Evolutionary conservation across 2,797 vertebrate genomes (phyloP).

Genomic region (Chaetophractus vellerosus): DNA sequence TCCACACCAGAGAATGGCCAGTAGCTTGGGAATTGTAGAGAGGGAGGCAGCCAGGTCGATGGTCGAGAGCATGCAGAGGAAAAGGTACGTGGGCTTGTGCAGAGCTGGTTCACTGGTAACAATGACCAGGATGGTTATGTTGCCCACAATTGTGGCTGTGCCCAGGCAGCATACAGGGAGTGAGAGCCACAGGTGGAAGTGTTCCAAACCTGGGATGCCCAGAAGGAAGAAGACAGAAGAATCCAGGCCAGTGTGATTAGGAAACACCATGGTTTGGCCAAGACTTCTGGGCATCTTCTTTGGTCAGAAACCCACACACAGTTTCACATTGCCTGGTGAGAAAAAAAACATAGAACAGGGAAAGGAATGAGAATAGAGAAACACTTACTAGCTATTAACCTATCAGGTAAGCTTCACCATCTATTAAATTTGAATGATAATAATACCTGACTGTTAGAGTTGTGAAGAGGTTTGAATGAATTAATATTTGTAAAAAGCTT

Average conservation of each 20-base stretch:
- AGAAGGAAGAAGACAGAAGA: constrained; percentile 81
- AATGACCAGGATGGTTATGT: constrained; percentile 88
- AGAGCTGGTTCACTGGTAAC: constrained; percentile 83
- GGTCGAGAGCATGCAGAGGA: constrained; percentile 81
- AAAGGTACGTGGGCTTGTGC: constrained; percentile 83
- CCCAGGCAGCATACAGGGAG: constrained; percentile 82
- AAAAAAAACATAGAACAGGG: neutral
- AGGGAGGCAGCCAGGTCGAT: constrained; percentile 86
- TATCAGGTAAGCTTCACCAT: neutral
- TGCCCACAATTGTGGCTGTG: constrained; percentile 89
- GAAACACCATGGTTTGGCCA: constrained; percentile 56
- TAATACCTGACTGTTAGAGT: neutral
- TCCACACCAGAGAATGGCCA: constrained; percentile 90
- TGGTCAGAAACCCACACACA: neutral
- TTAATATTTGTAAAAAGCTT: constrained; percentile 22
- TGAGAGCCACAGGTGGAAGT: constrained; percentile 82
- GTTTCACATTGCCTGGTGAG: constrained; percentile 59
- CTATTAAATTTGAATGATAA: neutral
- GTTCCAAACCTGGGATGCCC: constrained; percentile 82
- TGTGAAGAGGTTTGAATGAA: neutral
- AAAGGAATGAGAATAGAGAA: neutral
- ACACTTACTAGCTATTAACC: neutral
- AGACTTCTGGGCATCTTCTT: neutral
- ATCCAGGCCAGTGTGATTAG: constrained; percentile 74
- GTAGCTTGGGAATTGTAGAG: constrained; percentile 89